A percentile compares a stretch with the other conserved stretches of the same genome.
Evolutionary conservation across 2,797 vertebrate genomes (phyloP).

Genomic region (Emydoidea blandingii): DNA sequence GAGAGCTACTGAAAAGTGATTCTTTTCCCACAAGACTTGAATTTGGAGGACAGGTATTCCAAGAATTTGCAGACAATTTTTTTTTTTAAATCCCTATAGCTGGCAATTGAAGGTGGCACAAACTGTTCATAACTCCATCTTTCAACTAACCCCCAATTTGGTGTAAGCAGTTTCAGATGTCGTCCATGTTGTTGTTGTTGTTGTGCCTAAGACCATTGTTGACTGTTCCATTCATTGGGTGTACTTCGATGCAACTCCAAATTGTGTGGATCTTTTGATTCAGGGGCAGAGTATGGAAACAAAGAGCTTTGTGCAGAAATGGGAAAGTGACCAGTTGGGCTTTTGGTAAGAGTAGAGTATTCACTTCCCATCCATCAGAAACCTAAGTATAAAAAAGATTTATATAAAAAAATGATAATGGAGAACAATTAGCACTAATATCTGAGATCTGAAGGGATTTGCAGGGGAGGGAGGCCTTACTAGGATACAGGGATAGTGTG

Average conservation of each 20-base stretch:
- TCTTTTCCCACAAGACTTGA: background rate
- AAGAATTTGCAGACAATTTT: background rate
- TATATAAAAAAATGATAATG: background rate
- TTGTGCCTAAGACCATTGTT: conserved; percentile 27
- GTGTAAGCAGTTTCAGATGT: conserved; percentile 1
- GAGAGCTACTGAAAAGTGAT: conserved; percentile 10
- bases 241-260: conserved; percentile 45
- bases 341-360: background rate
- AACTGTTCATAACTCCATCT: conserved; percentile 1
- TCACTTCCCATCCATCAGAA: background rate
- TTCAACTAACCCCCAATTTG: background rate
- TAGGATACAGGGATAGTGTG: background rate
- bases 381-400: background rate
- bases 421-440: background rate
- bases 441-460: background rate
- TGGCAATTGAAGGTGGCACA: accelerated
- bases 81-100: background rate
- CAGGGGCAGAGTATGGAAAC: background rate
- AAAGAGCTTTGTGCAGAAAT: background rate
- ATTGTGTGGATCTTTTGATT: background rate
- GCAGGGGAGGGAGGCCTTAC: background rate
- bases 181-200: background rate
- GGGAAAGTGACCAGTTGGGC: background rate
- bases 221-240: conserved; percentile 12
- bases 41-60: background rate